Evolutionary conservation across 53 echinoderm and acorn worm genomes (phyloP), one percentile per base, ranked within the genome.

Genomic region (Crossaster papposus): DNA sequence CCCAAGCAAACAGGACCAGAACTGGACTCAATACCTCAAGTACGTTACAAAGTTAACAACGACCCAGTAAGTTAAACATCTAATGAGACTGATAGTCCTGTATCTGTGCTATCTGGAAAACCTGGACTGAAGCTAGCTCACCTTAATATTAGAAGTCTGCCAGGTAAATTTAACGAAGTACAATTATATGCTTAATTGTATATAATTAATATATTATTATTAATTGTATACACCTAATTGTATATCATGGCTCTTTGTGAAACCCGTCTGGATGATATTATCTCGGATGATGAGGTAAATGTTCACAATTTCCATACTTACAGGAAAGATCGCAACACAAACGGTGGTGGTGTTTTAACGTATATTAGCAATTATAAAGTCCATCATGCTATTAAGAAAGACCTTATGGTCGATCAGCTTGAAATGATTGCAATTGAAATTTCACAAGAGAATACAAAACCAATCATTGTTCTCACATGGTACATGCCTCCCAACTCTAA

Each of bases 291-390:
- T 13, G 37, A 77, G n/a, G 44, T 77, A n/a, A 3, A 23, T 77
- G 77, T 77, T 17, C 20, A 38, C 3, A 44, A 77, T 44, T 77
- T 37, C 38, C 37, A 77, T 23, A 77, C 20, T 23, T 77, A 77
- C 29, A 77, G 44, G 44, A 77, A 77, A 77, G 77, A 77, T 20
- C 77, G 77, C 18, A 77, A 77, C 50, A 36, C 38, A 37, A 77
- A 77, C 8, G 77, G 77, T 37, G 44, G 77, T 26, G 44, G 77
- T 17, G 44, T 77, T 23, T 36, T 37, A 44, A 6, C 38, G 23
- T 77, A 77, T 38, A 38, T n/a, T n/a, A n/a, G n/a, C n/a, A n/a
- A n/a, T n/a, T n/a, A 29, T 23, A 77, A 77, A 37, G 23, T 36
- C 44, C 8, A 36, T n/a, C 77, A 77, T 20, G 38, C 20, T 22